These are phyloP conservation scores for Dolichotis patagonum DNA, from an alignment of 2,113 vertebrate genomes.

Conservation along the genomic window DNA sequence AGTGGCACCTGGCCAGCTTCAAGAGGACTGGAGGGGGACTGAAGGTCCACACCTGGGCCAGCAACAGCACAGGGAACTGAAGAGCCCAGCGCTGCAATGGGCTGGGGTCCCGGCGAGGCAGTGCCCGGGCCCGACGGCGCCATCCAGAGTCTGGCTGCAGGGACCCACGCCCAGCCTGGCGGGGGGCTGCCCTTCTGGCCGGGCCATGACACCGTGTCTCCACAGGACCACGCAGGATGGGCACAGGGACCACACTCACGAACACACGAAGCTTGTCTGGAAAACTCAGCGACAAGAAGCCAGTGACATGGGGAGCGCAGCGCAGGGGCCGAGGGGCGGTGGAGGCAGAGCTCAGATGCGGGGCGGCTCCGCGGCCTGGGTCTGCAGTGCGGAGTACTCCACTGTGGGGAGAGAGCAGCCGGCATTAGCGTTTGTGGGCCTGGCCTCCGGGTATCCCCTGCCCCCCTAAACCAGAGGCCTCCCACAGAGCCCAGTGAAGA, in stretches of 20 bases:
- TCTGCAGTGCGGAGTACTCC: slow-evolving; percentile 90
- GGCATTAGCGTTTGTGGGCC: too few species aligned
- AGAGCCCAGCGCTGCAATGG: too few species aligned
- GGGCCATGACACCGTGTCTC: neutral
- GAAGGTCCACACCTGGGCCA: neutral
- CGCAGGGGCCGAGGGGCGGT: slow-evolving; percentile 71
- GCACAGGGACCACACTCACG: neutral
- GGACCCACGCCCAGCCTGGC: too few species aligned
- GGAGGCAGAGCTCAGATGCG: slow-evolving; percentile 75
- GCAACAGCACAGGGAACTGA: too few species aligned
- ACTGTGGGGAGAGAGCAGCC: slow-evolving; percentile 79
- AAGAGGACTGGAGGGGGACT: too few species aligned
- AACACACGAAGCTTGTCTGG: neutral
- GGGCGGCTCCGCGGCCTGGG: slow-evolving; percentile 87
- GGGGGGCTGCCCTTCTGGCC: too few species aligned
- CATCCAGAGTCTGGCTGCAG: too few species aligned
- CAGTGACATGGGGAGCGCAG: slow-evolving; percentile 64
- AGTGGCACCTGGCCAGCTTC: neutral
- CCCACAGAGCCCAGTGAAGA: neutral
- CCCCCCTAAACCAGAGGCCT: neutral
- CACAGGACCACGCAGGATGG: neutral
- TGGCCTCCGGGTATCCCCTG: too few species aligned
- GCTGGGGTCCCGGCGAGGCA: too few species aligned
- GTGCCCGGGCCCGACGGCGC: too few species aligned
- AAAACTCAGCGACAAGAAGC: slow-evolving; percentile 78